Percentiles rank a stretch among this genome's conserved stretches.
phyloP scores from a whole-genome alignment of 2,888 invertebrate genomes.

The Erebia palarica region DNA sequence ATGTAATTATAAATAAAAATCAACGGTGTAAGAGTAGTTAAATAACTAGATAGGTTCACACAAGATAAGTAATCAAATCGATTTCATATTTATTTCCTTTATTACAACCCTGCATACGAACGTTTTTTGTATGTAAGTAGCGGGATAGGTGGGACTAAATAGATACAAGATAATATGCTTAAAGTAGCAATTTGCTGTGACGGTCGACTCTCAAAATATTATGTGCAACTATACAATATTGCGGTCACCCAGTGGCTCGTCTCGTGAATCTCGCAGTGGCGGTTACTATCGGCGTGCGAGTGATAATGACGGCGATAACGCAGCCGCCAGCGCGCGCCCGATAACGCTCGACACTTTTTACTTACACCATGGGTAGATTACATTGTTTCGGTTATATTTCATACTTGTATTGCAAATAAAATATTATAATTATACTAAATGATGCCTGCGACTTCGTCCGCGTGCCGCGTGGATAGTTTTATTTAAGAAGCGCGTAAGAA shows the following conservation, averaged over 20 bases:
- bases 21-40: too few species aligned
- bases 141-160: too few species aligned
- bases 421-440: not conserved
- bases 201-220: not conserved
- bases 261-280: conserved; percentile 25
- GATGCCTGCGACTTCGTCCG: not conserved
- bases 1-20: too few species aligned
- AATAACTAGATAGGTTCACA: too few species aligned
- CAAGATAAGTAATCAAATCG: too few species aligned
- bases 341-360: conserved; percentile 63
- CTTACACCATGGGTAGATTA: conserved; percentile 37
- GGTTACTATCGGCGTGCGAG: conserved; percentile 53
- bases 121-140: too few species aligned
- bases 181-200: too few species aligned
- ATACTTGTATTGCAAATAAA: not conserved
- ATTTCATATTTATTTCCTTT: too few species aligned
- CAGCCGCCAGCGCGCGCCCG: conserved; percentile 66
- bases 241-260: conserved; percentile 22
- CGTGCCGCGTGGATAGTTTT: not conserved
- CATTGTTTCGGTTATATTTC: conserved; percentile 20
- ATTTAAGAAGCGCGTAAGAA: too few species aligned
- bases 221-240: conserved; percentile 10
- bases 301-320: conserved; percentile 65
- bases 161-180: too few species aligned
- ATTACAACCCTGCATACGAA: too few species aligned